Percentiles rank a stretch among this genome's conserved stretches.
Evolutionary conservation across 2,113 vertebrate genomes (phyloP).

Genomic region (Excalfactoria chinensis): DNA sequence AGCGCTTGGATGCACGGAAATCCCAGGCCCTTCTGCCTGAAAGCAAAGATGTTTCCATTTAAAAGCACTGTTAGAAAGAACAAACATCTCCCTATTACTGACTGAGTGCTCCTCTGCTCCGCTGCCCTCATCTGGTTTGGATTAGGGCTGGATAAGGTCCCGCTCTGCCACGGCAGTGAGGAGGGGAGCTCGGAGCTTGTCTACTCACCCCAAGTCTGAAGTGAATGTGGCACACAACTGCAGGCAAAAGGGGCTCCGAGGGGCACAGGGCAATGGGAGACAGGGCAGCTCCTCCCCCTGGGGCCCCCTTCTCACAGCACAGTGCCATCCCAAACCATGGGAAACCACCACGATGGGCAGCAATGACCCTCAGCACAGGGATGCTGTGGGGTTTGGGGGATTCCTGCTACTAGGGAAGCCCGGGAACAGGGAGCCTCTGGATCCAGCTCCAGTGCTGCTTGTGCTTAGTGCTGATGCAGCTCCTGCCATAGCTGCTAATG

Average conservation of each 20-base stretch:
- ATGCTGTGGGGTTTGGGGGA: neutral
- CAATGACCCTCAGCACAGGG: neutral
- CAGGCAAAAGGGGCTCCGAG: neutral
- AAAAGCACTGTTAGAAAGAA: neutral
- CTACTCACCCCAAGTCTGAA: neutral
- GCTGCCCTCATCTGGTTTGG: constrained; percentile 45
- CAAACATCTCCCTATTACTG: neutral
- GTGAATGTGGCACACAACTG: neutral
- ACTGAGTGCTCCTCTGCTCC: neutral
- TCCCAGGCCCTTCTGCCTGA: neutral
- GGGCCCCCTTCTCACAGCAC: neutral
- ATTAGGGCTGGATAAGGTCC: constrained; percentile 55
- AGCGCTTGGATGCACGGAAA: neutral
- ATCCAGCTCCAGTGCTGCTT: neutral
- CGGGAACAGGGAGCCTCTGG: neutral
- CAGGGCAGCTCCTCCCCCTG: neutral
- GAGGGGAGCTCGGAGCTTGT: constrained; percentile 15
- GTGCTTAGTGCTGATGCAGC: neutral
- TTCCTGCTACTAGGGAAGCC: neutral
- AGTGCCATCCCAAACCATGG: accelerated
- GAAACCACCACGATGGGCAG: accelerated
- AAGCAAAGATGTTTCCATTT: constrained; percentile 16
- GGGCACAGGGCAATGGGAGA: neutral
- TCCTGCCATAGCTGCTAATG: neutral
- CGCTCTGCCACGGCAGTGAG: neutral